Base-by-base conservation (phyloP, 2,888 invertebrate species). In the Zygaena filipendulae region DNA sequence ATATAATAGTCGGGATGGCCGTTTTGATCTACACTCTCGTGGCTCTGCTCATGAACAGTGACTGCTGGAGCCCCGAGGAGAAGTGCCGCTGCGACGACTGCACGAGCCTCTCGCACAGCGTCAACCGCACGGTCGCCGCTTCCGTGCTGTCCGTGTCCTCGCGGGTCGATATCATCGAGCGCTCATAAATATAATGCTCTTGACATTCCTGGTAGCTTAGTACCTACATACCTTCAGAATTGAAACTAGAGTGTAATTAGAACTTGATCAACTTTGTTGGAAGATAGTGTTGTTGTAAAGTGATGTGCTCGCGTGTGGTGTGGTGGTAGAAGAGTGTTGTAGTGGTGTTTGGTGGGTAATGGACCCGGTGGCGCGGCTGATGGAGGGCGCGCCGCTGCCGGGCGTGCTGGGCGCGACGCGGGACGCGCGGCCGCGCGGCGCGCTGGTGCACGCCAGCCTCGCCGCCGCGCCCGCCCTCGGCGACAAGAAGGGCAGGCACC, bases 341-440 rank as follows among this genome's bases (percentile, higher is more conserved):
- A 13, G n/a, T n/a, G 23, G 33, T 32, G 32, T 35, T 40, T 45
- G 43, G 31, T 33, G 35, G 22, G 37, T 35, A 38, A 92, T 91
- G 91, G 91, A 92, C 83, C 90, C 91, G 51, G 72, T 92, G 72
- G 89, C 91, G 62, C 87, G 90, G 54, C 74, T 91, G 59, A 90
- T 91, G 87, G 86, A 88, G 59, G 86, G 88, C 58, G 87, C 88
- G 52, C 84, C 87, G 52, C 68, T 88, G 47, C 84, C 84, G 34
- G 77, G 75, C 48, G 75, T 72, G 42, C 74, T 82, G 44, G 82
- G 83, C 42, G 81, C 80, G 36, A 79, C 79, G 30, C 52, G 74
- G 32, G 71, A 81, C 64, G 82, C 82, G 82, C 84, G 27, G 69
- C 84, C 31, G 84, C 85, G 27, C 81, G 87, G 90, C 38, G 90